A percentile compares a stretch with the other conserved stretches of the same genome.
These are phyloP conservation scores for Palythoa caribaeorum DNA, from an alignment of 92 coral and sea anemone genomes.

Conservation along the genomic window DNA sequence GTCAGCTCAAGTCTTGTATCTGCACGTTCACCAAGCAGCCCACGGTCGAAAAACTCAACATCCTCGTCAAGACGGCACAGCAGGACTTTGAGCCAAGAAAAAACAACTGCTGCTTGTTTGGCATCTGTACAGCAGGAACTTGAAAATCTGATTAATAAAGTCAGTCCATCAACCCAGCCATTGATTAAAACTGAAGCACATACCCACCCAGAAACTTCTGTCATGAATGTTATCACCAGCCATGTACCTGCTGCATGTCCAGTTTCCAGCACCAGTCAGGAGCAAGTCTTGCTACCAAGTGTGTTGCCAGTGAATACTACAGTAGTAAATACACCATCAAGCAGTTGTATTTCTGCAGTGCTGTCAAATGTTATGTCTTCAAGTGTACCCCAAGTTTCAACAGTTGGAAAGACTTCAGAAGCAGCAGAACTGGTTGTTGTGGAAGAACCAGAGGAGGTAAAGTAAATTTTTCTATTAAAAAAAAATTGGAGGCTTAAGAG, in stretches of 20 bases:
- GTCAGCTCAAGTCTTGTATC: background rate
- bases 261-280: conserved; percentile 25
- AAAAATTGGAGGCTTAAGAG: no score
- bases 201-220: background rate
- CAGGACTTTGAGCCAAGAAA: conserved; percentile 28
- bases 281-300: background rate
- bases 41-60: conserved; percentile 16
- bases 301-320: background rate
- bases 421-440: conserved; percentile 85
- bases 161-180: conserved; percentile 5
- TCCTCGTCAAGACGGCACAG: conserved; percentile 7
- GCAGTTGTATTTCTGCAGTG: background rate
- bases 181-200: background rate
- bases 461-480: background rate
- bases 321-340: background rate
- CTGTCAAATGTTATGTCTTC: background rate
- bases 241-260: conserved; percentile 25
- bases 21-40: conserved; percentile 22
- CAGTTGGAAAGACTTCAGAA: conserved; percentile 28
- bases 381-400: background rate
- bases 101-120: conserved; percentile 23
- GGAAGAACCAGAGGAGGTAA: conserved; percentile 99
- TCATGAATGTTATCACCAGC: background rate
- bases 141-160: conserved; percentile 37
- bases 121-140: conserved; percentile 49